Base-by-base conservation (phyloP, 30 jellyfish, hydroid and myxozoan genomes). In the Aurelia sp. region DNA sequence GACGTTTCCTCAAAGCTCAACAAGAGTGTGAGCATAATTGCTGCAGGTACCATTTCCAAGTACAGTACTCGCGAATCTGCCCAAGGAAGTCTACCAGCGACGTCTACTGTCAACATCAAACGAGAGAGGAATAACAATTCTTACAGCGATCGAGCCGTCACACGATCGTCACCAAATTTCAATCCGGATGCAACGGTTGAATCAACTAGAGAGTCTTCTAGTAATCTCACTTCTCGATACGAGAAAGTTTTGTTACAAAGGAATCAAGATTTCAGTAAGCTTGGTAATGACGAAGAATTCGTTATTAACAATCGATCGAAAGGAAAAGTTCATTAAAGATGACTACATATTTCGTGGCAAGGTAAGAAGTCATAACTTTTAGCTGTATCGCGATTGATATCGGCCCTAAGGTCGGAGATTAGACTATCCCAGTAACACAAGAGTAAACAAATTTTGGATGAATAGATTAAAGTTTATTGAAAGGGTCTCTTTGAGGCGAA, bases 251-350 rank as follows among this genome's bases (percentile, higher is more conserved):
- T 84, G 19, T 84, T 71, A 4, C 93, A 84, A 62, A 62, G 84
- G 68, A 82, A 62, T 63, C 92, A 82, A 60, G 92, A 82, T 52
- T 82, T 30, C 23, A 69, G 87, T 16, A 73, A 76, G 58, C 52
- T 84, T 17, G 65, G 76, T 3, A 50, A 62, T 35, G 87, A 84
- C 53, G 93, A 84, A 16, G 93, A 84, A 5, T 84, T 67, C 37
- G 53, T 73, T 35, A 59, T 84, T 50, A 73, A 72, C 21, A 84
- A 62, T 76, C 55, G 93, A 61, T 66, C 84, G n/a, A 84, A 84
- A 63, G 93, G 93, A 79, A 84, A 84, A 62, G 93, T 84, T 21
- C 93, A 84, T 33, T 84, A 21, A 59, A 59, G 55, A 4, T 44
- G 55, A 44, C 55, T 44, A 44, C 55, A 44, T 44, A 44, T 44